Evolutionary conservation across 1,140 invertebrate species (phyloP).

Genomic region (Megalopta genalis): DNA sequence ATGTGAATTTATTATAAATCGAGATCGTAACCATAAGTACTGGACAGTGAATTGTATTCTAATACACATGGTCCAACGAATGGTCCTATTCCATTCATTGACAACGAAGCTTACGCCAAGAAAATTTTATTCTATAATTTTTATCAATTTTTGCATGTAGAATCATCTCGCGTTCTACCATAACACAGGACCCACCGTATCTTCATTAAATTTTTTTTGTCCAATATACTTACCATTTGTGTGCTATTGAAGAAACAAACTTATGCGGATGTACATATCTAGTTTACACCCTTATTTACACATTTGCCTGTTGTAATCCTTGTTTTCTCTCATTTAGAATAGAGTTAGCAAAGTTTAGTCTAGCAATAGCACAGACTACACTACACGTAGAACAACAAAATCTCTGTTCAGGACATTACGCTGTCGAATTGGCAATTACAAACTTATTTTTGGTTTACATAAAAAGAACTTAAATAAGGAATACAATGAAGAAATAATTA

Average conservation of each 20-base stretch:
- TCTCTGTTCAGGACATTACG: background rate
- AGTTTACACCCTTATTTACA: constrained; percentile 25
- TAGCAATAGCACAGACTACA: constrained; percentile 66
- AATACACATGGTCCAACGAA: background rate
- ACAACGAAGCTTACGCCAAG: background rate
- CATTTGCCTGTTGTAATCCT: constrained; percentile 57
- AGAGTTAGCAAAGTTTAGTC: constrained; percentile 64
- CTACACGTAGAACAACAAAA: constrained; percentile 52
- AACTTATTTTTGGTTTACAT: background rate
- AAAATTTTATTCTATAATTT: constrained; percentile 3
- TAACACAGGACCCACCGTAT: background rate
- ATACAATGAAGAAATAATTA: background rate
- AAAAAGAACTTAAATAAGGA: background rate
- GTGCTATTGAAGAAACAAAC: constrained; percentile 14
- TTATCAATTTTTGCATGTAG: background rate
- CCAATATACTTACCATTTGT: constrained; percentile 4
- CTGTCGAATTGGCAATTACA: background rate
- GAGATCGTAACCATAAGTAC: background rate
- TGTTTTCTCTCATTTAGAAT: constrained; percentile 57
- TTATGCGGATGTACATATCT: constrained; percentile 47
- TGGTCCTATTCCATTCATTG: background rate
- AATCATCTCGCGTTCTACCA: background rate
- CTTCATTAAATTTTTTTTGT: background rate
- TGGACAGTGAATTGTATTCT: background rate
- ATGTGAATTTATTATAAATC: too few relatives aligned